Evolutionary conservation across 2,113 vertebrate species (phyloP), one percentile per base, ranked within the genome.

Genomic region (Eptatretus burgeri): DNA sequence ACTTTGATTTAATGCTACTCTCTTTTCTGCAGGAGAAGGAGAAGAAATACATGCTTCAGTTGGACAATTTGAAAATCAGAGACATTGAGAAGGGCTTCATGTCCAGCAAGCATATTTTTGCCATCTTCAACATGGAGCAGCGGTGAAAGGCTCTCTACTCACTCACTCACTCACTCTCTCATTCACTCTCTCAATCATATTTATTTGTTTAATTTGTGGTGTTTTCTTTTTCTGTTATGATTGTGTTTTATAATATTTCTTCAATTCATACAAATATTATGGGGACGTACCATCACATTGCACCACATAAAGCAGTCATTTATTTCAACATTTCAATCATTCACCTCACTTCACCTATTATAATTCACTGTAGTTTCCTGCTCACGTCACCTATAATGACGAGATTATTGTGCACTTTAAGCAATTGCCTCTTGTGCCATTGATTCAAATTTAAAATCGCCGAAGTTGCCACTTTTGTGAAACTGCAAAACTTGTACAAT

Each of bases 11-110:
- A 3, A 41, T 41, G 3, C 27, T 41, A 10, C 53, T 5, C 8
- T 19, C 7, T 19, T 5, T 19, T 19, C 53, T 5, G 16, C 70
- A 94, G 89, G 88, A 96, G 67, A 96, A 96, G 69, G 89, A 96
- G 71, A 96, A 96, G 78, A 96, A 96, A 51, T 96, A 93, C 70
- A 96, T 94, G 89, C 63, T 96, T 67, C 89, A 87, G 0, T 51
- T 96, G 73, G 89, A 94, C 64, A 96, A 96, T 62, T 71, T 96
- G 72, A 96, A 93, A 52, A 75, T 96, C 72, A 66, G 88, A 66
- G 89, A 96, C 0, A 77, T 93, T 66, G 89, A 94, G 74, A 96
- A 93, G 70, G 83, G 89, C 1, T 96, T 96, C 51, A 96, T 96
- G 89, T 96, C 89, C 65, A 87, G 73, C 64, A 96, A 96, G 52